A percentile compares a stretch with the other conserved stretches of the same genome.
These are phyloP conservation scores for Muscina levida DNA, from an alignment of 2,888 invertebrate species.

Conservation along the genomic window DNA sequence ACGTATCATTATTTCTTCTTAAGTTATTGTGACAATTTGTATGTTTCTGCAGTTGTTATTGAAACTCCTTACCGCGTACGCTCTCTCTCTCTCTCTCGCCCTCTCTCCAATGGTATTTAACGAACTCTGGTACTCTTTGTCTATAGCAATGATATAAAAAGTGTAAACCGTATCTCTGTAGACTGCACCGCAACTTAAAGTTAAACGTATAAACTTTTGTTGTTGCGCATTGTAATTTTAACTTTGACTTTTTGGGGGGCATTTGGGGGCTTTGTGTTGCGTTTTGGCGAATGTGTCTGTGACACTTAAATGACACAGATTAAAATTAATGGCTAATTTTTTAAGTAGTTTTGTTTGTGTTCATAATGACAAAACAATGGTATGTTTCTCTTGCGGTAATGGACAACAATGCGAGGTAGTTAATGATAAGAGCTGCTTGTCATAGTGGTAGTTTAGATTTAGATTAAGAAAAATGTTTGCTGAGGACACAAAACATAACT, in stretches of 20 bases:
- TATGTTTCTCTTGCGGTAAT: background rate
- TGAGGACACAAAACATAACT: too few species aligned
- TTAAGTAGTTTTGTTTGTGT: background rate
- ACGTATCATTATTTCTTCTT: slow-evolving; percentile 5
- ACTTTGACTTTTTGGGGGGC: slow-evolving; percentile 15
- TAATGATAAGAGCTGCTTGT: background rate
- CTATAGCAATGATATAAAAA: too few species aligned
- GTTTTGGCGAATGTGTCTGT: background rate
- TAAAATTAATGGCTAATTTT: slow-evolving; percentile 11
- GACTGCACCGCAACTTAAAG: slow-evolving; percentile 4
- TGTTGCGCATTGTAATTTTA: slow-evolving; percentile 20
- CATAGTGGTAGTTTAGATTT: too few species aligned
- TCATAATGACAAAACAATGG: slow-evolving; percentile 14
- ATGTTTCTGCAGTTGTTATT: background rate
- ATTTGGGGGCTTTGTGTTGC: too few species aligned
- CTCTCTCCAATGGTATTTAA: too few species aligned
- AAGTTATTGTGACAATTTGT: slow-evolving; percentile 1
- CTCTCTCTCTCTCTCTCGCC: background rate
- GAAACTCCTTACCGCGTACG: too few species aligned
- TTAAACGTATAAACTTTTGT: slow-evolving; percentile 12
- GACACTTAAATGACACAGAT: slow-evolving; percentile 13
- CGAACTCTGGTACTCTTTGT: too few species aligned
- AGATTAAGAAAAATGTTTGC: too few species aligned
- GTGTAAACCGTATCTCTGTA: background rate
- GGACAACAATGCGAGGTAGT: background rate